Evolutionary conservation across 2,888 invertebrate genomes (phyloP), one percentile per base, ranked within the genome.

Genomic region (Drosophila kuntzei): DNA sequence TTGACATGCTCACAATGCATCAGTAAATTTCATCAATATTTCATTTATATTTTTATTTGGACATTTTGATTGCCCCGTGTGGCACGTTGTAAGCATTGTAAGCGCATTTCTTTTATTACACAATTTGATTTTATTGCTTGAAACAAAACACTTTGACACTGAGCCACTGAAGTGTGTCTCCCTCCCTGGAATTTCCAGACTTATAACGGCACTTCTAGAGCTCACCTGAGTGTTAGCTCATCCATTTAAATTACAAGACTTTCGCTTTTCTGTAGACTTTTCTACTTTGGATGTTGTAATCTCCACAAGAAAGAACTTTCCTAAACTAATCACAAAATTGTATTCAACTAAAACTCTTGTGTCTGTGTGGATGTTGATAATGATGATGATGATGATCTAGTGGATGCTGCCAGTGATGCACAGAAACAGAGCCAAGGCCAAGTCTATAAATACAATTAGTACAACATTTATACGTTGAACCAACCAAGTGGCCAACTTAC

Each of bases 21-120:
- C 77, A 67, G 63, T 82, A 70, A 68, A 66, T 88, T 83, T 86
- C 80, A 75, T 83, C 83, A 83, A 83, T 83, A 83, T 88, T 66
- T 83, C 88, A 88, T 80, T 79, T 80, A 18, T 9, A 3, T 27
- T 72, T 71, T 73, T 32, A 66, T 66, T 71, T 71, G 32, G 75
- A 75, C 81, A 68, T 71, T 81, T 86, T 73, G 77, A 74, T 81
- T 76, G 71, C 29, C 36, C 51, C 51, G 32, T 37, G 37, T 37
- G 7, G 49, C 71, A 60, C 63, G 54, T 62, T 51, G 46, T 37
- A 55, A 20, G 47, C 68, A 57, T 85, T 63, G 47, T 80, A 78
- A 78, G 66, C 80, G 80, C 74, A 77, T 78, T 78, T 70, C 77
- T 72, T 80, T 72, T 69, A 78, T 84, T 81, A 77, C 84, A 77